phyloP scores from a whole-genome alignment of 2,888 invertebrate genomes.

The Teleiodes luculella region DNA sequence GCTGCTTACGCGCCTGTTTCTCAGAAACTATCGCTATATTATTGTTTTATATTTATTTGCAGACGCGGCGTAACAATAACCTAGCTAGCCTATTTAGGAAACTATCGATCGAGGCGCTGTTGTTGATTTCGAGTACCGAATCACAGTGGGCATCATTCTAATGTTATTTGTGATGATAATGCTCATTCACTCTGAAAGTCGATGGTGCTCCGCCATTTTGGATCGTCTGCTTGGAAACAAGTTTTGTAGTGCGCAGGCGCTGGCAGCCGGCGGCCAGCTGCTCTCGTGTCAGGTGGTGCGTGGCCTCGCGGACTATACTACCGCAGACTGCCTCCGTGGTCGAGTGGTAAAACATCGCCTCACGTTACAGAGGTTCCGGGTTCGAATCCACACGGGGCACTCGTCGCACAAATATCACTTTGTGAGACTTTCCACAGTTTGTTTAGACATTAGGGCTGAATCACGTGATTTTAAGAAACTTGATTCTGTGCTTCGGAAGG shows the following conservation, averaged over 20 bases:
- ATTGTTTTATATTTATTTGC: slow-evolving; percentile 33
- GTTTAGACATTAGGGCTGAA: no score
- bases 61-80: slow-evolving; percentile 31
- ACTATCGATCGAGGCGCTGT: background rate
- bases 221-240: slow-evolving; percentile 66
- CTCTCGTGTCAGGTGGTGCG: slow-evolving; percentile 70
- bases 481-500: no score
- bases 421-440: no score
- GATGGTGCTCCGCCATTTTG: slow-evolving; percentile 62
- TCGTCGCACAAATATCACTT: no score
- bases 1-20: slow-evolving; percentile 35
- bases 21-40: slow-evolving; percentile 38
- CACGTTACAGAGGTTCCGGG: no score
- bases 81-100: slow-evolving; percentile 16
- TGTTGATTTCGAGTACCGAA: background rate
- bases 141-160: slow-evolving; percentile 2
- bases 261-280: slow-evolving; percentile 36
- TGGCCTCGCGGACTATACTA: slow-evolving; percentile 57
- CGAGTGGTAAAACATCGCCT: no score
- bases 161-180: slow-evolving; percentile 8
- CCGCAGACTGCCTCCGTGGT: no score
- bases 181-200: slow-evolving; percentile 20
- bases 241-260: slow-evolving; percentile 65
- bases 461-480: no score
- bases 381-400: no score